A percentile compares a stretch with the other conserved stretches of the same genome.
Conservation (phyloP, 2,113 vertebrate genomes). For the Oceanodroma tethys region DNA sequence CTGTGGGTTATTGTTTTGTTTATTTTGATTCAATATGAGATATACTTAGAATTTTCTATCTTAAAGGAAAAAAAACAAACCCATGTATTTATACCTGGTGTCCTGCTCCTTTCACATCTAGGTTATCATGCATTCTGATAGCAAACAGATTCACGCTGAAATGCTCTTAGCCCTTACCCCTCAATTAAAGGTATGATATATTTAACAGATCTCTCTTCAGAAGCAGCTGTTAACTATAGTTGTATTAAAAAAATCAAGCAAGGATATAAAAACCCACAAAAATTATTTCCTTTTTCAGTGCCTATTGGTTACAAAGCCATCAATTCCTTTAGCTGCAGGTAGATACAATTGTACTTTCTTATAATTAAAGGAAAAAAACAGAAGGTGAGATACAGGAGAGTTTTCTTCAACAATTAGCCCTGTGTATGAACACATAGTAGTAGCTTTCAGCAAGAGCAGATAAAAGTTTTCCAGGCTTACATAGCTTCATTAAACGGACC, state of each 20-base stretch:
- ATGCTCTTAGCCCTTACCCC: neutral
- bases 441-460: neutral
- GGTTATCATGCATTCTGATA: neutral
- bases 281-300: neutral
- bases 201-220: neutral
- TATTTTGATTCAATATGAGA: neutral
- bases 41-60: neutral
- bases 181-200: neutral
- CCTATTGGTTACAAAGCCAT: neutral
- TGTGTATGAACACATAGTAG: neutral
- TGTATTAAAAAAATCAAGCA: neutral
- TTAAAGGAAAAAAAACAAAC: neutral
- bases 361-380: neutral
- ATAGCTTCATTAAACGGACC: neutral
- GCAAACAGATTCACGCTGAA: neutral
- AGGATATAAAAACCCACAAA: neutral
- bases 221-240: neutral
- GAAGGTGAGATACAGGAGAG: neutral
- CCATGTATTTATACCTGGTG: neutral
- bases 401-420: neutral
- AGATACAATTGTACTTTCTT: neutral
- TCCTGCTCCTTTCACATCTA: neutral
- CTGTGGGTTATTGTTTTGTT: neutral
- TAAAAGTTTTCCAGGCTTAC: neutral
- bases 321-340: neutral